These are phyloP conservation scores for Lutjanus argentimaculatus DNA, from an alignment of 2,797 vertebrate species.

Conservation along the genomic window DNA sequence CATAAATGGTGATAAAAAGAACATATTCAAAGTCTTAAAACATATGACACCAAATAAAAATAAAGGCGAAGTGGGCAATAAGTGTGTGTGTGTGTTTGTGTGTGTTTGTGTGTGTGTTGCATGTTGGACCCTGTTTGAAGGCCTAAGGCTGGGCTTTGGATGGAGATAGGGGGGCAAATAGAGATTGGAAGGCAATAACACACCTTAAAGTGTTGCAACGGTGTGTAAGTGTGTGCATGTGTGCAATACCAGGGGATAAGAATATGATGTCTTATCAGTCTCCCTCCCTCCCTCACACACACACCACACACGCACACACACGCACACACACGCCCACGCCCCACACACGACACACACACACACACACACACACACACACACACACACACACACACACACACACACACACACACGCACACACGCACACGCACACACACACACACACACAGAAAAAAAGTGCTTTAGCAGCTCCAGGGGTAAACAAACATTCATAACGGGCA, in stretches of 20 bases:
- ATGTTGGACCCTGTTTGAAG: slow-evolving; percentile 76
- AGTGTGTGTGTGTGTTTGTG: slow-evolving; percentile 33
- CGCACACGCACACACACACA: slow-evolving; percentile 19
- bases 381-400: slow-evolving; percentile 22
- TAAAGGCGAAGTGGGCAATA: slow-evolving; percentile 52
- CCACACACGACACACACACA: slow-evolving; percentile 12
- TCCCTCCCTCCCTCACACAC: slow-evolving; percentile 17
- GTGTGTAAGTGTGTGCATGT: slow-evolving; percentile 38
- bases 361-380: slow-evolving; percentile 18
- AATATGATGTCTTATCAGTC: slow-evolving; percentile 52
- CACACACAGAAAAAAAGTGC: slow-evolving; percentile 71
- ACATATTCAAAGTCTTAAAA: slow-evolving; percentile 51
- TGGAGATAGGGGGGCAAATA: slow-evolving; percentile 52
- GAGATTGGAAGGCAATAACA: slow-evolving; percentile 69
- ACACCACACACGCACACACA: slow-evolving; percentile 13
- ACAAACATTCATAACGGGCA: slow-evolving; percentile 80
- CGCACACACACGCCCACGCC: not conserved
- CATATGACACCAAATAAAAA: slow-evolving; percentile 55
- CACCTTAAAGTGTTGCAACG: slow-evolving; percentile 56
- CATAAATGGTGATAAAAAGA: slow-evolving; percentile 34
- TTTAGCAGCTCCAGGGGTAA: slow-evolving; percentile 79
- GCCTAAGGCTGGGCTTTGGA: slow-evolving; percentile 73
- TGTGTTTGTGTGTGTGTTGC: slow-evolving; percentile 45
- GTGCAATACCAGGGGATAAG: slow-evolving; percentile 56
- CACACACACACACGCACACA: slow-evolving; percentile 14